Percentiles rank a stretch among this genome's conserved stretches.
These are phyloP conservation scores for Lasioglossum zephyrum DNA, from an alignment of 2,888 invertebrate species.

Conservation along the genomic window DNA sequence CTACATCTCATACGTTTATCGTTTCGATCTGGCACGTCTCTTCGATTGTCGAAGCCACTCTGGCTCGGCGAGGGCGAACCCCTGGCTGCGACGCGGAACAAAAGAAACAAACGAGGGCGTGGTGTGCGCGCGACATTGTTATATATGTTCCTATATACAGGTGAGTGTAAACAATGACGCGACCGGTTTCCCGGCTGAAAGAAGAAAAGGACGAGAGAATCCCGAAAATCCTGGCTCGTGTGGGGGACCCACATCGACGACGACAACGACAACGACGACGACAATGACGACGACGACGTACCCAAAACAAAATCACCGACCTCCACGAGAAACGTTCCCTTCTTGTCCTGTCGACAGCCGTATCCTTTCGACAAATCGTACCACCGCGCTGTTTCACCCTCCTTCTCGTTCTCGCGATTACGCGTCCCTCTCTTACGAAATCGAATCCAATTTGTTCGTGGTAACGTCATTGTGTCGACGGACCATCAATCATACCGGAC, in stretches of 20 bases:
- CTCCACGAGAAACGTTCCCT: slow-evolving; percentile 41
- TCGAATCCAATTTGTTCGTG: slow-evolving; percentile 68
- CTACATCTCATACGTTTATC: slow-evolving; percentile 58
- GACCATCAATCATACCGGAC: slow-evolving; percentile 63
- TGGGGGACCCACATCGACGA: background rate
- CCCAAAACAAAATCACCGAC: slow-evolving; percentile 69
- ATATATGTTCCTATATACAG: slow-evolving; percentile 75
- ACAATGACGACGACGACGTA: slow-evolving; percentile 63
- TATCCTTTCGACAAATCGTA: slow-evolving; percentile 71
- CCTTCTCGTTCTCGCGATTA: slow-evolving; percentile 10
- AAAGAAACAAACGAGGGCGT: slow-evolving; percentile 83
- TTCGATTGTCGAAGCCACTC: slow-evolving; percentile 56
- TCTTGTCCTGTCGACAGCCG: slow-evolving; percentile 64
- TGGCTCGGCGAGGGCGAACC: slow-evolving; percentile 61
- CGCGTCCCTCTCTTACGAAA: slow-evolving; percentile 36
- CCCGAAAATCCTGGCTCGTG: slow-evolving; percentile 65
- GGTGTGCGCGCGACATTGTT: slow-evolving; percentile 83
- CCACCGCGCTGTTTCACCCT: slow-evolving; percentile 37
- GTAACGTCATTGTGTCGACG: slow-evolving; percentile 59
- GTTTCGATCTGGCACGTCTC: slow-evolving; percentile 63
- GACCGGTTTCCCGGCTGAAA: slow-evolving; percentile 31
- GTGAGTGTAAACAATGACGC: slow-evolving; percentile 77
- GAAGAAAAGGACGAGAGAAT: slow-evolving; percentile 55
- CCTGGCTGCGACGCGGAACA: slow-evolving; percentile 81
- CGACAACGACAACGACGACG: background rate